Base-by-base conservation (phyloP, 2,113 vertebrate genomes). In the Thalassoma bifasciatum region DNA sequence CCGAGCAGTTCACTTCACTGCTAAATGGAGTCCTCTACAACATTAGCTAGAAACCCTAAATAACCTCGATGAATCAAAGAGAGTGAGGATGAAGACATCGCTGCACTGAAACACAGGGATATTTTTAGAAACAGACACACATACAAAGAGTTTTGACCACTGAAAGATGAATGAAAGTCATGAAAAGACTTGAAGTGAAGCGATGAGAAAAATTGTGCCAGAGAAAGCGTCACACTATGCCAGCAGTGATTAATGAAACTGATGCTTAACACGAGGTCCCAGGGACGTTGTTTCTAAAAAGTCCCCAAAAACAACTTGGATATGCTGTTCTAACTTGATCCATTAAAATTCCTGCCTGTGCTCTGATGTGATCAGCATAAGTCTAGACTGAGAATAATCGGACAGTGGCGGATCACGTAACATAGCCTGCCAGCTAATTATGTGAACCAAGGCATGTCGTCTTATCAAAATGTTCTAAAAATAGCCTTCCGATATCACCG, bases 401-500 rank as follows among this genome's bases (percentile, higher is more conserved):
- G 68, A 79, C 65, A 73, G 77, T 19, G 21, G 80, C 61, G 85
- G 89, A 88, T 91, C 88, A 81, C 77, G 46, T 91, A 90, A 87
- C 89, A 91, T 88, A 82, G 86, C 68, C 75, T 44, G 80, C 77
- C 75, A 50, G 85, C 82, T 90, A 88, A 91, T 91, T 90, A 92
- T 86, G 86, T 79, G 84, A 89, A 87, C 76, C 58, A 56, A 87
- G 89, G 84, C 89, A 86, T 86, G 86, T 66, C 67, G 47, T 77
- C 89, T 91, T 92, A 92, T 92, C 89, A 10, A 72, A 89, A 79
- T 2, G 56, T 24, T 69, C 88, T 82, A 86, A 84, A 90, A 91
- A 90, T 89, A 89, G 74, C 66, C 22, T 0, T 60, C 83, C 67
- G 83, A 77, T 89, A 89, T 34, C 44, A 14, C 38, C 5, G 54